phyloP scores from a whole-genome alignment of 2,797 vertebrate species.

The Coranthus polyacanthus region DNA sequence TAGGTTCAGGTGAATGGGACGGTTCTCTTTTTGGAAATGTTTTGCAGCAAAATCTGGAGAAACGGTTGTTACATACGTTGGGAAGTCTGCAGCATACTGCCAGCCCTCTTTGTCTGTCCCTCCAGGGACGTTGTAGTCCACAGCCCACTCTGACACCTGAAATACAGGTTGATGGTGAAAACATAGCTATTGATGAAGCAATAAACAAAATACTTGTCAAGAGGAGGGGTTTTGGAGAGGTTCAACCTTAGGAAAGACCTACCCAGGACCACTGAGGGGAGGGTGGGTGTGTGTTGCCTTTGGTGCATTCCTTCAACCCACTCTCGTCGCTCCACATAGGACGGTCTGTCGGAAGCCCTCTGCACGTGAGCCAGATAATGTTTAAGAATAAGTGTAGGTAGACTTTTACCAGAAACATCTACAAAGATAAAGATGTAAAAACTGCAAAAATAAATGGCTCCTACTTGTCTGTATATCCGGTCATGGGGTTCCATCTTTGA shows the following conservation, averaged over 20 bases:
- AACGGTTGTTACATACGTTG: constrained; percentile 85
- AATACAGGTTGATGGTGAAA: constrained; percentile 3
- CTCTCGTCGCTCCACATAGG: constrained; percentile 97
- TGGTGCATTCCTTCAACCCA: constrained; percentile 93
- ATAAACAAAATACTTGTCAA: neutral
- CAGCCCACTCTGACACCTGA: constrained; percentile 93
- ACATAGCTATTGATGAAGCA: neutral
- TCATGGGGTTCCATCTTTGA: constrained; percentile 98
- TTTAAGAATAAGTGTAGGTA: neutral
- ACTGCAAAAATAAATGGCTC: neutral
- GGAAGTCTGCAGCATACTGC: constrained; percentile 98
- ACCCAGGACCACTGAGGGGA: constrained; percentile 97
- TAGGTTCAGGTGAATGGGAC: neutral
- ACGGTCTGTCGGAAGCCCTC: constrained; percentile 95
- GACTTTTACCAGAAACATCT: neutral
- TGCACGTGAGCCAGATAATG: constrained; percentile 61
- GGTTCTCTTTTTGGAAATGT: no score
- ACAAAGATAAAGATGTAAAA: neutral
- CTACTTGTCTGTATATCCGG: constrained; percentile 95
- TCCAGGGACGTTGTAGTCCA: constrained; percentile 88
- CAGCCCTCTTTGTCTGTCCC: constrained; percentile 96
- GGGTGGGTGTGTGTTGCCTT: constrained; percentile 90
- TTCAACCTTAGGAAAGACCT: no score
- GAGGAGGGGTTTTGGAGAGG: neutral
- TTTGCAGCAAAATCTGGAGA: neutral